Percentiles rank a stretch among this genome's conserved stretches.
phyloP scores from a whole-genome alignment of 2,888 invertebrate genomes.

The Pammene fasciana region DNA sequence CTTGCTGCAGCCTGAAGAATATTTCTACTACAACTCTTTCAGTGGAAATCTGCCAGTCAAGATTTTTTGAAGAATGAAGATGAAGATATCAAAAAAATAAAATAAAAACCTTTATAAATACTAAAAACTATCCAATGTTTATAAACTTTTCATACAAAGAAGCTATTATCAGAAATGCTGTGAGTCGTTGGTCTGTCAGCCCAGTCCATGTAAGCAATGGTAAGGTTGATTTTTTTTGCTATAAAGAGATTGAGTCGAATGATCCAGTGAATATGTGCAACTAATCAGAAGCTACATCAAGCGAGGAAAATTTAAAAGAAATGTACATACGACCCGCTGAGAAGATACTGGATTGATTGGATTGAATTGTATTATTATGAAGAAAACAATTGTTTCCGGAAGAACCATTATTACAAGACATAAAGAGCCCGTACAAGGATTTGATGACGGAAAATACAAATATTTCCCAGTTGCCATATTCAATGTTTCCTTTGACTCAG shows the following conservation, averaged over 20 bases:
- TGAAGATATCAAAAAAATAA: conserved; percentile 5
- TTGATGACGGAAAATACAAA: conserved; percentile 4
- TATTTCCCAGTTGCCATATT: conserved; percentile 56
- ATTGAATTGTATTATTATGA: not conserved
- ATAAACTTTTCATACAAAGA: conserved; percentile 13
- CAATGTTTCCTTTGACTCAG: conserved; percentile 66
- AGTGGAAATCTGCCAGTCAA: not conserved
- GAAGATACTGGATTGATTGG: not conserved
- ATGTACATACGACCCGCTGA: not conserved
- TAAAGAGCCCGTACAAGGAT: not conserved
- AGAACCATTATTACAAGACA: conserved; percentile 24
- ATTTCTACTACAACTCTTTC: not conserved
- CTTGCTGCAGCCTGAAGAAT: conserved; percentile 10
- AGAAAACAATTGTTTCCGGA: not conserved
- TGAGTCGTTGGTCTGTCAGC: conserved; percentile 73
- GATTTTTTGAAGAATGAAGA: conserved; percentile 20
- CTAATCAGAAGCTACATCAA: conserved; percentile 8
- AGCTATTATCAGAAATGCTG: conserved; percentile 39
- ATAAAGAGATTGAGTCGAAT: conserved; percentile 57
- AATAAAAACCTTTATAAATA: conserved; percentile 10
- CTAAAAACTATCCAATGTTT: conserved; percentile 3
- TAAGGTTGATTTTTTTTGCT: conserved; percentile 60
- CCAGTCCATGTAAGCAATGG: conserved; percentile 73
- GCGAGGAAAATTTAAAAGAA: not conserved
- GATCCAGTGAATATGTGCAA: conserved; percentile 61